Evolutionary conservation across 2,113 vertebrate species (phyloP).

Genomic region (Psilopogon haemacephalus): DNA sequence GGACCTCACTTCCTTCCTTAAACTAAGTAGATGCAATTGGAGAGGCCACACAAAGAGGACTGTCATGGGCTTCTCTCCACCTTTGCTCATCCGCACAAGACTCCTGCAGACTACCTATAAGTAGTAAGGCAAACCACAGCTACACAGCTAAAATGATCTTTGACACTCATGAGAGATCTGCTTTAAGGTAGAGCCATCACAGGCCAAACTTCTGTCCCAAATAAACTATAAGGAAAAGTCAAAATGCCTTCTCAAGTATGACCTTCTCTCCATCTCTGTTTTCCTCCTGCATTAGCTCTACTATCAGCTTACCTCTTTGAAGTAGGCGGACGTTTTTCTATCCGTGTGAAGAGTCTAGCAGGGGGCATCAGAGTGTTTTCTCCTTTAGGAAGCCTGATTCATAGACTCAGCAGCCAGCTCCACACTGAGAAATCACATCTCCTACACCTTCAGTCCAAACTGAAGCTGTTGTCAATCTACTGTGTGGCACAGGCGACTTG

Average conservation of each 20-base stretch:
- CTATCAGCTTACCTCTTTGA: not conserved
- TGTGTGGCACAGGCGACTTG: too few species aligned
- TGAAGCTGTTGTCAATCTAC: not conserved
- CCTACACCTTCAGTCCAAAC: not conserved
- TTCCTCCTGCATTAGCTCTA: not conserved
- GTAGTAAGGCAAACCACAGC: not conserved
- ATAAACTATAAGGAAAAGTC: not conserved
- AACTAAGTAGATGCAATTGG: slow-evolving; percentile 21
- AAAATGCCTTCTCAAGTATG: not conserved
- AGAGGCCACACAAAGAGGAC: slow-evolving; percentile 28
- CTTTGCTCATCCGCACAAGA: not conserved
- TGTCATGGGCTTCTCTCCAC: not conserved
- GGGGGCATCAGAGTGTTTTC: not conserved
- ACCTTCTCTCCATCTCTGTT: not conserved
- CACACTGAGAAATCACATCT: not conserved
- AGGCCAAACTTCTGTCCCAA: not conserved
- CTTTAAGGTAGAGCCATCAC: not conserved
- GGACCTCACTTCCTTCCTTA: slow-evolving; percentile 52
- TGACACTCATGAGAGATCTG: not conserved
- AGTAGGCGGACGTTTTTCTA: not conserved
- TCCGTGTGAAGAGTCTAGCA: not conserved
- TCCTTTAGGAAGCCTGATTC: not conserved
- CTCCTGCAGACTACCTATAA: not conserved
- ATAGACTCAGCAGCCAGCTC: not conserved
- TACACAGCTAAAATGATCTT: not conserved